Conservation (phyloP, 2,797 vertebrate species). For the Rousettus madagascariensis region DNA sequence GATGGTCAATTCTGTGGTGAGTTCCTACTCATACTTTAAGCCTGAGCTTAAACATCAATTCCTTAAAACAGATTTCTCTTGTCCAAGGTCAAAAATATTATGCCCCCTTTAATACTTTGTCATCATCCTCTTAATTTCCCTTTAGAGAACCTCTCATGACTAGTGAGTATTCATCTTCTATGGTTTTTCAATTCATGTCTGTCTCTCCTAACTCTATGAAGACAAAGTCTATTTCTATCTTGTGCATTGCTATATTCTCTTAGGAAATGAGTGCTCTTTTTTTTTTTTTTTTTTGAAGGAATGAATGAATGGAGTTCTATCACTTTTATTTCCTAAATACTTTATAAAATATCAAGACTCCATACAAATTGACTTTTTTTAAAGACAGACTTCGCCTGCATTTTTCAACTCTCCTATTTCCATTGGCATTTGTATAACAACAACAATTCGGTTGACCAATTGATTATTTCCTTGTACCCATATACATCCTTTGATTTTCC, state of each 20-base stretch:
- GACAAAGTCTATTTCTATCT: background rate
- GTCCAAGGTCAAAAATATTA: background rate
- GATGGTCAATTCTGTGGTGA: background rate
- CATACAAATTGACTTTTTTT: background rate
- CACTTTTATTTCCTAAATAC: background rate
- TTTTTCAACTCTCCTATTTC: constrained; percentile 4
- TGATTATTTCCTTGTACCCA: background rate
- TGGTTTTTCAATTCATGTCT: background rate
- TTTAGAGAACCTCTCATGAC: background rate
- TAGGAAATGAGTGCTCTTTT: background rate
- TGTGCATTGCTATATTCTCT: background rate
- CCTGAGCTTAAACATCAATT: background rate
- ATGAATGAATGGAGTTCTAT: background rate
- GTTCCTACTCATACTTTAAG: background rate
- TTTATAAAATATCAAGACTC: background rate
- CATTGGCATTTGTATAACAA: background rate
- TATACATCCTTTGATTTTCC: background rate
- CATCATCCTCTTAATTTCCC: background rate
- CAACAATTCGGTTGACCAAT: background rate
- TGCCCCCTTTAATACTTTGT: background rate
- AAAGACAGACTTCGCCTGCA: background rate
- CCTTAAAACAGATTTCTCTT: background rate
- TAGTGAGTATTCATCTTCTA: background rate
- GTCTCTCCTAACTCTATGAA: background rate
- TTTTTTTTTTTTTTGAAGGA: background rate